phyloP scores from a whole-genome alignment of 2,888 invertebrate species.

The Pollenia griseotomentosa region DNA sequence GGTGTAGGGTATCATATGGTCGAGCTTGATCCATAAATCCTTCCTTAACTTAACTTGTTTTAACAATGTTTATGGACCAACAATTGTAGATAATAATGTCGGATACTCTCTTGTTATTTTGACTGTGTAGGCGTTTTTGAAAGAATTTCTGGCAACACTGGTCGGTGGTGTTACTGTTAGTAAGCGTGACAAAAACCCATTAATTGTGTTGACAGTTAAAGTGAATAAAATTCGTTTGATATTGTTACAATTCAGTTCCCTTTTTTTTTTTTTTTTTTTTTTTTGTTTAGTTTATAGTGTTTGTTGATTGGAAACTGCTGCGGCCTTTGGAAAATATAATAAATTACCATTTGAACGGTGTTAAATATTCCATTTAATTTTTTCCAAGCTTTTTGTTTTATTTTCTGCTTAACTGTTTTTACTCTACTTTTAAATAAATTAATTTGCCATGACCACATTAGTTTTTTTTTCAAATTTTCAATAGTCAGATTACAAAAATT shows the following conservation, averaged over 20 bases:
- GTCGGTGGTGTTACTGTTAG: conserved; percentile 6
- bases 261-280: conserved; percentile 5
- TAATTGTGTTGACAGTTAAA: conserved; percentile 74
- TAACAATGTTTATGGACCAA: no score
- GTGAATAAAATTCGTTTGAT: conserved; percentile 67
- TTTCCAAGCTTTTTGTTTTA: conserved; percentile 10
- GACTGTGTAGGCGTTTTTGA: no score
- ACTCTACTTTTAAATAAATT: conserved; percentile 66
- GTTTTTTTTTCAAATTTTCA: conserved; percentile 34
- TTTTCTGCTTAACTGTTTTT: conserved; percentile 53
- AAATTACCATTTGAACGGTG: conserved; percentile 67
- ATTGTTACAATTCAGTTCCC: conserved; percentile 39
- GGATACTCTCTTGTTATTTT: no score
- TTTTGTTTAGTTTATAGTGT: neutral
- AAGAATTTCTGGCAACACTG: no score
- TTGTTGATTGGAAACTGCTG: conserved; percentile 2
- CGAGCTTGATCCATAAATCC: no score
- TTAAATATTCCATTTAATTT: conserved; percentile 58
- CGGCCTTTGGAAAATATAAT: conserved; percentile 53
- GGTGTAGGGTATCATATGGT: no score
- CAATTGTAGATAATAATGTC: no score
- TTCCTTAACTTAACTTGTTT: no score
- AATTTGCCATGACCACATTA: conserved; percentile 66
- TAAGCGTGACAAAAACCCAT: conserved; percentile 72
- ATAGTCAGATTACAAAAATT: conserved; percentile 47